A percentile compares a stretch with the other conserved stretches of the same genome.
Conservation (phyloP, 2,888 invertebrate genomes). For the Uloborus plumipes region DNA sequence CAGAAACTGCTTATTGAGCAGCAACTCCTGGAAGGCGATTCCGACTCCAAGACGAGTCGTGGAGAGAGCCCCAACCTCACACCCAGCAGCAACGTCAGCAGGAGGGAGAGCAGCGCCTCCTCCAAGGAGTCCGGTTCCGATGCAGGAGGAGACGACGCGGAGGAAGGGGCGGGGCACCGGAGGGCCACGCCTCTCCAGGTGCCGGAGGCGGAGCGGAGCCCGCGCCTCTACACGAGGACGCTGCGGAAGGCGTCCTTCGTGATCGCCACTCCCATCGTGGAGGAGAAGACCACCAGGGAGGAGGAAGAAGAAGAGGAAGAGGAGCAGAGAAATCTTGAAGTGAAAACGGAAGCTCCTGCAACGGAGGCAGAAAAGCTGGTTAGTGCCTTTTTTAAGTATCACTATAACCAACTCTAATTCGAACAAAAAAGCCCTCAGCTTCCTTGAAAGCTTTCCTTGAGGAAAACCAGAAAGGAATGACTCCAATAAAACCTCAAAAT, state of each 20-base stretch:
- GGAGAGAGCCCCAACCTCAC: conserved; percentile 42
- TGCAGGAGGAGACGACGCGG: conserved; percentile 13
- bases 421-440: too few species aligned
- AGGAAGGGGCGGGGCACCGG: conserved; percentile 4
- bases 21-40: conserved; percentile 43
- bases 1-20: conserved; percentile 60
- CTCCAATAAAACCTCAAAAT: too few species aligned
- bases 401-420: too few species aligned
- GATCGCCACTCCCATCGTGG: conserved; percentile 54
- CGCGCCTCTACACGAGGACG: conserved; percentile 29
- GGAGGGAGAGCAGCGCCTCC: conserved; percentile 49
- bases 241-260: conserved; percentile 42
- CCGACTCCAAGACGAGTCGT: conserved; percentile 9
- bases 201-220: conserved; percentile 39
- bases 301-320: conserved; percentile 51
- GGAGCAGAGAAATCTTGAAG: background rate
- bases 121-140: conserved; percentile 45
- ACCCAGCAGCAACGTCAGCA: conserved; percentile 41
- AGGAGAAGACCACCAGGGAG: conserved; percentile 38
- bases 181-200: conserved; percentile 27
- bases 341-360: background rate
- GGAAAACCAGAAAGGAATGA: too few species aligned
- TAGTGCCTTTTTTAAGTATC: too few species aligned
- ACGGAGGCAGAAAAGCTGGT: conserved; percentile 2
- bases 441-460: too few species aligned